Evolutionary conservation across 2,888 invertebrate genomes (phyloP).

Genomic region (Uropetala carovei): DNA sequence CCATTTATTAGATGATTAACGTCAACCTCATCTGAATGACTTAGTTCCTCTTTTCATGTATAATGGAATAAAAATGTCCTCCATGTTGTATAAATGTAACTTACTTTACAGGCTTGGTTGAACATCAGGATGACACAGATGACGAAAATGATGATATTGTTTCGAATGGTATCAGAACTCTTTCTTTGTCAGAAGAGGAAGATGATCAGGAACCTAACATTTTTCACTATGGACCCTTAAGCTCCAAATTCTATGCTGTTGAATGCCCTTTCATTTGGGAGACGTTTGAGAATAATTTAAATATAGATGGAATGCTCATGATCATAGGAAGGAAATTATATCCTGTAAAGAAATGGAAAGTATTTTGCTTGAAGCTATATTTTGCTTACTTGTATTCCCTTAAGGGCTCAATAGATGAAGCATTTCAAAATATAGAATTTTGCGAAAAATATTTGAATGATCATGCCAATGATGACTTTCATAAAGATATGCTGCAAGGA

Average conservation of each 20-base stretch:
- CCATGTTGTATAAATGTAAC: too few species aligned
- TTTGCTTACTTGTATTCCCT: neutral
- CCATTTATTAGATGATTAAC: too few species aligned
- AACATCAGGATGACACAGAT: too few species aligned
- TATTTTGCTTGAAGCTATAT: neutral
- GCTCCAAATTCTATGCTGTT: neutral
- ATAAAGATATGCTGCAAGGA: neutral
- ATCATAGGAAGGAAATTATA: neutral
- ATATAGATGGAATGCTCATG: neutral
- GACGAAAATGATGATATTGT: too few species aligned
- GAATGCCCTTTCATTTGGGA: neutral
- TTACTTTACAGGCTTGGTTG: too few species aligned
- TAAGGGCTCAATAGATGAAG: neutral
- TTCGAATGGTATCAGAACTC: too few species aligned
- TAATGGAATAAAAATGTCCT: too few species aligned
- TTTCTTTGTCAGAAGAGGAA: too few species aligned
- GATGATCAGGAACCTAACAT: neutral
- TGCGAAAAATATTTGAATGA: neutral
- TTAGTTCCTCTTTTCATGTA: too few species aligned
- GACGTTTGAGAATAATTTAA: neutral
- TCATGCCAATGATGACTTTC: neutral
- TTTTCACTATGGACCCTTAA: neutral
- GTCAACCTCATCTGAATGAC: too few species aligned
- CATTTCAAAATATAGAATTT: neutral
- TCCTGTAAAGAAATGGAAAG: neutral